Evolutionary conservation across 2,113 vertebrate genomes (phyloP).

Genomic region (Drymodes brunneopygia): DNA sequence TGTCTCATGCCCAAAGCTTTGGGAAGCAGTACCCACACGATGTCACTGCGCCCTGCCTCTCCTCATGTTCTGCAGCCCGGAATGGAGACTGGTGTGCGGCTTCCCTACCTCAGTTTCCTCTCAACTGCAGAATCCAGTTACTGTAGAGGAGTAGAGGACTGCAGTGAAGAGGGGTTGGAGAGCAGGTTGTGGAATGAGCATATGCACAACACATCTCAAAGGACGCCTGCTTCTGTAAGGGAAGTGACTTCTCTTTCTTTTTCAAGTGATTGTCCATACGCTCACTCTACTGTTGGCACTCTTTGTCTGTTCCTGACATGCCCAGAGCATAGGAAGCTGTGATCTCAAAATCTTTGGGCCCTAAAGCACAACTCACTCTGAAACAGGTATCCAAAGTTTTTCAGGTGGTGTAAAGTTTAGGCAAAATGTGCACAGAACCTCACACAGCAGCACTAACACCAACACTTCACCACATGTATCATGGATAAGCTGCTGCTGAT

Average conservation of each 20-base stretch:
- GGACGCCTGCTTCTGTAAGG: slow-evolving; percentile 30
- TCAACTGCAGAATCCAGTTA: slow-evolving; percentile 60
- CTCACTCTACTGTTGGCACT: background rate
- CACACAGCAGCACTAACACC: background rate
- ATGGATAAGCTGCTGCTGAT: background rate
- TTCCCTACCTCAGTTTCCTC: slow-evolving; percentile 56
- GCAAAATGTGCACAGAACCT: background rate
- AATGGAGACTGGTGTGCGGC: slow-evolving; percentile 3
- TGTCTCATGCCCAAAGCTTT: slow-evolving; percentile 37
- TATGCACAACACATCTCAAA: slow-evolving; percentile 55
- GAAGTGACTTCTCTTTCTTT: slow-evolving; percentile 38
- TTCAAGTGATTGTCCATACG: background rate
- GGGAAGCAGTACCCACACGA: slow-evolving; percentile 30
- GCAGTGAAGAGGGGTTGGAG: slow-evolving; percentile 59
- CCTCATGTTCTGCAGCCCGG: slow-evolving; percentile 36
- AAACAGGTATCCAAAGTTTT: background rate
- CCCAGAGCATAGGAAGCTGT: background rate
- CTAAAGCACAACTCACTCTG: background rate
- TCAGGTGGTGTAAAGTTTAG: background rate
- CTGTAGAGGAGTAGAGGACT: slow-evolving; percentile 61
- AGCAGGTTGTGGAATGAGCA: slow-evolving; percentile 55
- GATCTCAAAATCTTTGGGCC: background rate
- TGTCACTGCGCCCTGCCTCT: slow-evolving; percentile 31
- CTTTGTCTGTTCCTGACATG: background rate
- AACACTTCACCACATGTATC: background rate